Conservation (phyloP, 2,113 vertebrate species). For the Athene noctua region DNA sequence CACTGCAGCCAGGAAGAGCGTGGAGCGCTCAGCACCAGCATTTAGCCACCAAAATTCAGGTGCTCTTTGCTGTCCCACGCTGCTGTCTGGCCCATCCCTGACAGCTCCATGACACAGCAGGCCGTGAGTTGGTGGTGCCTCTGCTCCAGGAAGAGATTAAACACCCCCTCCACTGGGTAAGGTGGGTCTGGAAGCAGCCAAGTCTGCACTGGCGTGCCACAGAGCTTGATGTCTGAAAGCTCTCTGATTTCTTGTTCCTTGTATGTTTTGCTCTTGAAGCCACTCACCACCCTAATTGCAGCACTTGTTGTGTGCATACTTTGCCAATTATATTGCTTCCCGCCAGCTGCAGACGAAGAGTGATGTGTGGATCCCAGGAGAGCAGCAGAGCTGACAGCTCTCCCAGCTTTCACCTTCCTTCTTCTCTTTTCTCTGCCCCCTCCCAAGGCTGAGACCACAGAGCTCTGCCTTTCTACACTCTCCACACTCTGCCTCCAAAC, state of each 20-base stretch:
- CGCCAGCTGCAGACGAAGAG: background rate
- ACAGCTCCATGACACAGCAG: background rate
- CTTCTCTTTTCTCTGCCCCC: background rate
- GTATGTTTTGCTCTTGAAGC: background rate
- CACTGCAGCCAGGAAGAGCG: background rate
- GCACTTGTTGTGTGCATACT: background rate
- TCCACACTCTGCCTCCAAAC: background rate
- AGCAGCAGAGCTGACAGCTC: background rate
- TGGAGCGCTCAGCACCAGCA: fast-evolving
- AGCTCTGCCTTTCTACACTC: background rate
- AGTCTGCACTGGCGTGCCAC: background rate
- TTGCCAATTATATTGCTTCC: background rate
- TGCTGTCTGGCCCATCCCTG: background rate
- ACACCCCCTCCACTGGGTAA: fast-evolving
- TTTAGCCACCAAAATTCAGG: background rate
- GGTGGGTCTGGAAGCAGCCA: background rate
- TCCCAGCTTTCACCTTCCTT: background rate
- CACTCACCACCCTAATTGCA: background rate
- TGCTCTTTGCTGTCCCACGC: no score
- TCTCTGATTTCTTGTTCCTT: background rate
- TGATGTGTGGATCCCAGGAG: fast-evolving
- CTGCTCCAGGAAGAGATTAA: background rate
- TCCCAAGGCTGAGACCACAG: background rate
- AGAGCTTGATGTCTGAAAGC: background rate
- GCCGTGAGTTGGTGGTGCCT: background rate